Base-by-base conservation (phyloP, 2,888 invertebrate genomes). In the Resseliella maxima region DNA sequence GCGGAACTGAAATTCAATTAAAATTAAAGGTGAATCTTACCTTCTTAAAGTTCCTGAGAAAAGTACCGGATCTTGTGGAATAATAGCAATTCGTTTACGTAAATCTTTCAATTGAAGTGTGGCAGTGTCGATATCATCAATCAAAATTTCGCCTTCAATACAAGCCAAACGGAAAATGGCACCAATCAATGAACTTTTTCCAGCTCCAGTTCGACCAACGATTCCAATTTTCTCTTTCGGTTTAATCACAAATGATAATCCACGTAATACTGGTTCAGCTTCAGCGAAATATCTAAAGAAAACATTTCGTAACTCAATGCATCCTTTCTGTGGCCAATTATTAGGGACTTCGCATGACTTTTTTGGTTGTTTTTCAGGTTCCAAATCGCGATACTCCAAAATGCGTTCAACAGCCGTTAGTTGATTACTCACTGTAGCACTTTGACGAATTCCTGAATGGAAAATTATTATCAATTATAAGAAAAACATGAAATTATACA, bases 191-290 rank as follows among this genome's bases (percentile, higher is more conserved):
- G 95, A 95, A 0, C 94, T 94, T 90, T 95, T 95, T 12, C 95
- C 96, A 15, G 96, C 95, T 12, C 94, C 94, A 87, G 93, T 90
- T 36, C 81, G 3, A 0, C 81, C 81, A 36, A 81, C 81, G n/a
- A 81, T 81, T 95, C 91, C 90, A 87, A 93, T 90, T 93, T 94
- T 94, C 88, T 92, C 92, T 87, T 90, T 91, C 21, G 92, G 90
- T 86, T 92, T 89, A 31, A 94, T 92, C 0, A 88, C 87, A 50
- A 94, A 90, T 54, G 93, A 93, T 88, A 97, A 92, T 87, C 94
- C 94, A 86, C 94, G 94, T 87, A 97, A 92, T 59, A 97, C 96
- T 59, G 97, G 93, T 89, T 96, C 96, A 87, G 95, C 91, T 24
- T 95, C 96, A 88, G 94, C 92, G 88, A 96, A 93, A 91, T 97